Percentiles rank a stretch among this genome's conserved stretches.
Evolutionary conservation across 2,113 vertebrate species (phyloP).

Genomic region (Zapornia atra): DNA sequence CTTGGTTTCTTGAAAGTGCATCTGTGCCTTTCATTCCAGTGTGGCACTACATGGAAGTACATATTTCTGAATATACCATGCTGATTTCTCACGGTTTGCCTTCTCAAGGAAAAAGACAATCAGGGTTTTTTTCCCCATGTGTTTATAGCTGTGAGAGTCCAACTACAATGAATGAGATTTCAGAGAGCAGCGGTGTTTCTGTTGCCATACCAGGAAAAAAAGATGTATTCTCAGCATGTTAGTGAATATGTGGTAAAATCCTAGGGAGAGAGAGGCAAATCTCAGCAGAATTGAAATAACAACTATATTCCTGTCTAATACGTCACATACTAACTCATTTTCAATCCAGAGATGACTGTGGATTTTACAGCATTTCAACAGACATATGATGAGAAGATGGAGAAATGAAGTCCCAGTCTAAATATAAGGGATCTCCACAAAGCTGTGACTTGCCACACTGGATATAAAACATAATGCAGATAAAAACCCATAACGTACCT

Average conservation of each 20-base stretch:
- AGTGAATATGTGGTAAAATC: conserved; percentile 5
- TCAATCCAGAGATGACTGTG: background rate
- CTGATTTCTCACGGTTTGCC: background rate
- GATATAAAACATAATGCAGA: background rate
- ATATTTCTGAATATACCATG: background rate
- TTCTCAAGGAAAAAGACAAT: background rate
- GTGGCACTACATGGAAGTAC: background rate
- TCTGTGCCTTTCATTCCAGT: background rate
- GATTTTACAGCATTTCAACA: background rate
- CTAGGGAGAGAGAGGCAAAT: background rate
- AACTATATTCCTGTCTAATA: background rate
- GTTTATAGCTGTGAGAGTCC: background rate
- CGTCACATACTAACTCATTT: background rate
- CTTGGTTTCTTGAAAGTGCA: background rate
- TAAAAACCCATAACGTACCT: background rate
- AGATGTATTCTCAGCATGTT: conserved; percentile 26
- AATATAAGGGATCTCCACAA: background rate
- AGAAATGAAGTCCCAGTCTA: background rate
- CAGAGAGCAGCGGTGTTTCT: background rate
- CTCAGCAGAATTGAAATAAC: conserved; percentile 24
- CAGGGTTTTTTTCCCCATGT: background rate
- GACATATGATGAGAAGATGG: background rate
- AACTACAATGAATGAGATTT: background rate
- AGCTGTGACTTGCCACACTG: background rate
- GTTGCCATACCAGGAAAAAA: conserved; percentile 2